Evolutionary conservation across 2,797 vertebrate species (phyloP).

Genomic region (Trachurus trachurus): DNA sequence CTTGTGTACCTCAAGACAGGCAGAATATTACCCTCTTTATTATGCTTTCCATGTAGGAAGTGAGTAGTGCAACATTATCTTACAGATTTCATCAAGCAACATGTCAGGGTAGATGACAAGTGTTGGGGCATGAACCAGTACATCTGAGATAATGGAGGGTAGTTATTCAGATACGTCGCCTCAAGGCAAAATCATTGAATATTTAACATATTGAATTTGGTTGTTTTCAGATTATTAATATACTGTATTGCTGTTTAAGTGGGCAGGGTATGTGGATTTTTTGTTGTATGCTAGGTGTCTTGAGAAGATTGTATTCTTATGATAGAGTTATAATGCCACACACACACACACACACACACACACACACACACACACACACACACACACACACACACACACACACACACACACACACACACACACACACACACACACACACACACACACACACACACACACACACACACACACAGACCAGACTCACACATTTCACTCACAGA

Average conservation of each 20-base stretch:
- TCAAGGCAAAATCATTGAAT: neutral
- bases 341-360: constrained; percentile 1
- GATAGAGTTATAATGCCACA: constrained; percentile 10
- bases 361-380: constrained; percentile 9
- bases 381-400: constrained; percentile 1
- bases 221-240: constrained; percentile 6
- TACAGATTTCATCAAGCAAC: constrained; percentile 21
- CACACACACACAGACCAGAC: constrained; percentile 11
- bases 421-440: neutral
- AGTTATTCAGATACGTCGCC: neutral
- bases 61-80: constrained; percentile 4
- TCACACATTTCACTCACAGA: constrained; percentile 16
- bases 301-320: neutral
- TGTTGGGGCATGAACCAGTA: neutral
- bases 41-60: neutral
- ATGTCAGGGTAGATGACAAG: constrained; percentile 16
- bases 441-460: constrained; percentile 1
- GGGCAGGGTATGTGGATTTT: neutral
- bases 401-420: constrained; percentile 8
- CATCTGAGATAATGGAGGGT: neutral
- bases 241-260: neutral
- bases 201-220: neutral
- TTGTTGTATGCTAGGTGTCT: neutral
- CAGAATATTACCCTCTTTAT: neutral
- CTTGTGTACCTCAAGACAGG: neutral